phyloP scores from a whole-genome alignment of 2,113 vertebrate genomes.

The Neolamprologus ventralis region DNA sequence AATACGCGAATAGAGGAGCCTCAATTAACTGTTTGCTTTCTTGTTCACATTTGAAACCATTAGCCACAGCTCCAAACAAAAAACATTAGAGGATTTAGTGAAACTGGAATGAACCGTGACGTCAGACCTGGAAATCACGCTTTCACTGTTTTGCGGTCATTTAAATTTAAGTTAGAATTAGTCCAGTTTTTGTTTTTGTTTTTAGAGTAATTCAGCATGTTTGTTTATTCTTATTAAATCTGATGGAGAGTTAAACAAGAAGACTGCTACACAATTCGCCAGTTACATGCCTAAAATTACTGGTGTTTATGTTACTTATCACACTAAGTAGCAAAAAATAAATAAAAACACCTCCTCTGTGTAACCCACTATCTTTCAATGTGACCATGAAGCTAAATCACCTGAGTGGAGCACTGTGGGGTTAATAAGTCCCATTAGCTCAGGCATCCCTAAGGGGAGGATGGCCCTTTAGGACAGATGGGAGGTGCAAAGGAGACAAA shows the following conservation, averaged over 20 bases:
- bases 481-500: neutral
- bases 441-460: neutral
- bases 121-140: neutral
- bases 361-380: neutral
- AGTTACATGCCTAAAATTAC: neutral
- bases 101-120: neutral
- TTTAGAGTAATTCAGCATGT: neutral
- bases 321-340: neutral
- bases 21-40: neutral
- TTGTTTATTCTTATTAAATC: neutral
- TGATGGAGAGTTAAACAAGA: neutral
- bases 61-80: neutral
- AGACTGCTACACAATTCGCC: neutral
- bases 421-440: neutral
- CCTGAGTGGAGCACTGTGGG: neutral
- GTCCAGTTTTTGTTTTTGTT: neutral
- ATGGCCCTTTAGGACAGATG: neutral
- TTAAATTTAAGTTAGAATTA: neutral
- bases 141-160: neutral
- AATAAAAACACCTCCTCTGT: neutral
- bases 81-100: neutral
- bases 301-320: neutral
- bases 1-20: conserved; percentile 4
- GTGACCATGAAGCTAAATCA: neutral
- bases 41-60: neutral